Evolutionary conservation across 2,113 vertebrate species (phyloP), one percentile per base, ranked within the genome.

Genomic region (Coptodon rendalli): DNA sequence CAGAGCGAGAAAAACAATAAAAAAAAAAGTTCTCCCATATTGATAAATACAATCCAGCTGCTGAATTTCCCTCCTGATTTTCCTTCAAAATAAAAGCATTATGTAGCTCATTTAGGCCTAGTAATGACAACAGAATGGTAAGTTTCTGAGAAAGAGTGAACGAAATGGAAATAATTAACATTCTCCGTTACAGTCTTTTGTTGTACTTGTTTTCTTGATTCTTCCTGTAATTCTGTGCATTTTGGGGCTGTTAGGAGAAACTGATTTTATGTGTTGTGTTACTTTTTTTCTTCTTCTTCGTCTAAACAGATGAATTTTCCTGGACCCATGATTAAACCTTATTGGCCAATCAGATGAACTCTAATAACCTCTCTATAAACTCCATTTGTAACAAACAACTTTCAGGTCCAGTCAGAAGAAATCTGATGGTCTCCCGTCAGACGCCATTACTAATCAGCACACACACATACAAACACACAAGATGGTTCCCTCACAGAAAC

Each of bases 391-490:
- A 16, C 43, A 31, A 78, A 76, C 14, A 73, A 48, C 2, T 9
- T 31, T 38, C 6, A 6, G 17, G 5, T 82, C 50, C 56, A 86
- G 83, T 45, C 50, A 66, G 34, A 13, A 36, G 82, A 45, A 79
- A 90, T 82, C 88, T 68, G 83, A 36, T 86, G 19, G 63, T 78
- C 71, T 90, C 50, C 52, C 89, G 89, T 91, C 91, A 82, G 71
- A 86, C 82, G 43, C 40, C 17, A 78, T 93, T 89, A 87, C 81
- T 50, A 87, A 87, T 87, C 90, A 90, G 84, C 82, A 80, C 90
- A 82, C 84, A 89, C 61, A 1, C 59, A 56, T 27, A 11, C 24
- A 76, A 48, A 50, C 43, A 31, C 24, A 76, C 71, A 50, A 48
- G 24, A 10, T 45, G 68, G 13, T 48, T 76, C 16, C 40, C 34